Evolutionary conservation across 2,888 invertebrate genomes (phyloP).

Genomic region (Argyra leucocephala): DNA sequence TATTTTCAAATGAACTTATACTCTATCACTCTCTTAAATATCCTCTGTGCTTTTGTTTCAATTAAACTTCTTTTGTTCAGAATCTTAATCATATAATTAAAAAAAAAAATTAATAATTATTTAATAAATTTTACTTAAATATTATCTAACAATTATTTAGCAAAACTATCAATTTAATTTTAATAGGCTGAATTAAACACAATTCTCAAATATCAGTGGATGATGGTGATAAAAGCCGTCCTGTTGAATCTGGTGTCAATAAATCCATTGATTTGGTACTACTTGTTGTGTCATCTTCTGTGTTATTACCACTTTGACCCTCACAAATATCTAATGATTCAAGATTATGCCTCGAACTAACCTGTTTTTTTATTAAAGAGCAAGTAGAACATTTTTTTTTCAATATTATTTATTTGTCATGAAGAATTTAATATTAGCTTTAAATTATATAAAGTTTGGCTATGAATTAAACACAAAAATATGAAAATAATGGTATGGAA

Average conservation of each 20-base stretch:
- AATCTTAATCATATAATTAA: neutral
- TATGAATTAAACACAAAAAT: too few relatives aligned
- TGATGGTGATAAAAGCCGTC: conserved; percentile 18
- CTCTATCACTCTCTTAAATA: too few relatives aligned
- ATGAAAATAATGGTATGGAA: too few relatives aligned
- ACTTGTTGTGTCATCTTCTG: conserved; percentile 17
- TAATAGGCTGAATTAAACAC: conserved; percentile 21
- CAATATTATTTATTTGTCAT: too few relatives aligned
- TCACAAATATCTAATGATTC: conserved; percentile 29
- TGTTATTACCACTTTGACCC: conserved; percentile 25
- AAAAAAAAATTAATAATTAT: neutral
- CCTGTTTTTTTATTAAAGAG: conserved; percentile 32
- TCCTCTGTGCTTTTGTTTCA: too few relatives aligned
- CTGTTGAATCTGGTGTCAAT: conserved; percentile 28
- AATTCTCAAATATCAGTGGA: conserved; percentile 25
- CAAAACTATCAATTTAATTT: conserved; percentile 17
- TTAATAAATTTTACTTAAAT: neutral
- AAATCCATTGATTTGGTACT: conserved; percentile 28
- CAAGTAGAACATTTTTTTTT: too few relatives aligned
- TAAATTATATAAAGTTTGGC: too few relatives aligned
- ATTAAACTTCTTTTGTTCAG: neutral
- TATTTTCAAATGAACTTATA: too few relatives aligned
- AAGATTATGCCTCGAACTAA: conserved; percentile 42
- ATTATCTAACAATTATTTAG: conserved; percentile 1
- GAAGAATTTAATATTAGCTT: too few relatives aligned